These are phyloP conservation scores for Harpalus rufipes DNA, from an alignment of 2,888 invertebrate genomes.

Conservation along the genomic window DNA sequence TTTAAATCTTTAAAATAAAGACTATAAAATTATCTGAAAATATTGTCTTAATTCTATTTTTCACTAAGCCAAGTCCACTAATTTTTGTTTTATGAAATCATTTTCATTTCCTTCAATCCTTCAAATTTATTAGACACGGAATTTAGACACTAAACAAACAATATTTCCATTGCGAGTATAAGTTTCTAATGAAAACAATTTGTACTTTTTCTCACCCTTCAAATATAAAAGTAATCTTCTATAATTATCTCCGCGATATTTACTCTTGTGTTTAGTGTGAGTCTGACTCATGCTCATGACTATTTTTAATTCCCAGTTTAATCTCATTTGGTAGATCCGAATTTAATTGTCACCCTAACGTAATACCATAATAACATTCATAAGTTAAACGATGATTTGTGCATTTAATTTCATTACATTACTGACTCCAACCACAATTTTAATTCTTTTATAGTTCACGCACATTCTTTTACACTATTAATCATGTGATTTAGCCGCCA, in stretches of 20 bases:
- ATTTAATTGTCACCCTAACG: conserved; percentile 44
- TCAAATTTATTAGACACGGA: too few relatives aligned
- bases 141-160: too few relatives aligned
- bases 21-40: too few relatives aligned
- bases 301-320: conserved; percentile 28
- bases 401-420: conserved; percentile 25
- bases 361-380: conserved; percentile 2
- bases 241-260: not conserved
- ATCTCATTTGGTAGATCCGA: conserved; percentile 35
- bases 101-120: too few relatives aligned
- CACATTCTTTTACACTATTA: conserved; percentile 49
- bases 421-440: not conserved
- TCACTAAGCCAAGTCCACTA: too few relatives aligned
- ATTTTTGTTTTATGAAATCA: too few relatives aligned
- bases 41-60: too few relatives aligned
- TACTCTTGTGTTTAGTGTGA: conserved; percentile 4
- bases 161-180: too few relatives aligned
- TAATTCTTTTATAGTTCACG: not conserved
- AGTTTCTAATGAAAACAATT: too few relatives aligned
- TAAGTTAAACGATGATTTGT: conserved; percentile 11
- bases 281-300: conserved; percentile 17
- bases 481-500: conserved; percentile 22
- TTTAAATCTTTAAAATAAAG: too few relatives aligned
- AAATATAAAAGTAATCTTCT: not conserved
- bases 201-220: not conserved